These are phyloP conservation scores for Hirtodrosophila cameraria DNA, from an alignment of 2,888 invertebrate species.

Conservation along the genomic window DNA sequence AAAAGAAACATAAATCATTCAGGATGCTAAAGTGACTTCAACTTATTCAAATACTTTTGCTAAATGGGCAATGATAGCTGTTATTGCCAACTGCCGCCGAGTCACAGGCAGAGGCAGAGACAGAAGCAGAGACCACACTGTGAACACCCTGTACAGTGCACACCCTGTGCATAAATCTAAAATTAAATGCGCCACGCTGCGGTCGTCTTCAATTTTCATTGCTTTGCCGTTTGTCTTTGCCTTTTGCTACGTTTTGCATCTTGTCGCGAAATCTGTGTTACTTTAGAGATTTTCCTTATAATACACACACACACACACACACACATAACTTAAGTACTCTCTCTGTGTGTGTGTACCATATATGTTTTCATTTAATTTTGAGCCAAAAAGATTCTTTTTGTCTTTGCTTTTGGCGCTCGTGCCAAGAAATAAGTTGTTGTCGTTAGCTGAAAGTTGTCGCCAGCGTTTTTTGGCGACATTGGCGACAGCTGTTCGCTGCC, in stretches of 20 bases:
- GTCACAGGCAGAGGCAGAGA: too few species aligned
- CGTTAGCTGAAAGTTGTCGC: constrained; percentile 43
- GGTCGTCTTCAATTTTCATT: constrained; percentile 64
- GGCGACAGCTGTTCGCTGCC: constrained; percentile 63
- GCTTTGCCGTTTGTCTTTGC: constrained; percentile 11
- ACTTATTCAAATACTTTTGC: too few species aligned
- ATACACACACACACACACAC: constrained; percentile 24
- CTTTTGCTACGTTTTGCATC: constrained; percentile 37
- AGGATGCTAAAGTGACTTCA: too few species aligned
- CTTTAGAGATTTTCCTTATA: constrained; percentile 65
- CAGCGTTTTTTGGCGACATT: constrained; percentile 37
- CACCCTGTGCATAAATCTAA: constrained; percentile 75
- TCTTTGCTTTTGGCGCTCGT: constrained; percentile 52
- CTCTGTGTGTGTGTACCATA: constrained; percentile 30
- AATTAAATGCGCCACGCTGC: constrained; percentile 66
- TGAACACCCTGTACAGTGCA: too few species aligned
- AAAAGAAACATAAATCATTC: too few species aligned
- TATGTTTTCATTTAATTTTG: constrained; percentile 76
- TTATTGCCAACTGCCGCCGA: neutral
- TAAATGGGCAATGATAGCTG: neutral
- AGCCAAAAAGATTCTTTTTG: constrained; percentile 58
- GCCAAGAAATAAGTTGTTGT: constrained; percentile 56
- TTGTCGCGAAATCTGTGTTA: constrained; percentile 58
- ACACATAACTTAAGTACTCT: constrained; percentile 55
- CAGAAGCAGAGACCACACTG: too few species aligned